phyloP scores from a whole-genome alignment of 2,113 vertebrate species.

The Proteles cristata region DNA sequence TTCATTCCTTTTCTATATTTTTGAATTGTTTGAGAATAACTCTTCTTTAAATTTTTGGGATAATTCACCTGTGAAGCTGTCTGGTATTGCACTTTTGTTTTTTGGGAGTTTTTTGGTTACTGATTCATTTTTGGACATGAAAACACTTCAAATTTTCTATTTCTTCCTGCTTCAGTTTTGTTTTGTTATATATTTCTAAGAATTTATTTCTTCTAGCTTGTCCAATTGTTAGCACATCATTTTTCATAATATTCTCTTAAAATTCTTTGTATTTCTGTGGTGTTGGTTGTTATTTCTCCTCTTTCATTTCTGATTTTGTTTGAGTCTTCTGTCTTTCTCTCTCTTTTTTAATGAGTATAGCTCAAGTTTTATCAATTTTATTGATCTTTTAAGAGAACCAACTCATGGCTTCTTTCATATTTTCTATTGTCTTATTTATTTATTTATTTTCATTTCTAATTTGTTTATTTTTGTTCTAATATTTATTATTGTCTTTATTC shows the following conservation, averaged over 20 bases:
- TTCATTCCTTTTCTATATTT: not conserved
- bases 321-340: not conserved
- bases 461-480: not conserved
- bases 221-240: not conserved
- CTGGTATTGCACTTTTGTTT: not conserved
- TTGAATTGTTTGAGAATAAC: not conserved
- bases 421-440: not conserved
- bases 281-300: not conserved
- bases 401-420: not conserved
- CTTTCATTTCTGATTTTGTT: not conserved
- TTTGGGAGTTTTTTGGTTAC: not conserved
- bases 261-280: not conserved
- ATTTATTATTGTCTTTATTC: not conserved
- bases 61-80: not conserved
- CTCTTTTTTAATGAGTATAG: not conserved
- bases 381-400: not conserved
- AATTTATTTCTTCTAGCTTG: not conserved
- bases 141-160: not conserved
- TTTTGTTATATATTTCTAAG: not conserved
- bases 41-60: not conserved
- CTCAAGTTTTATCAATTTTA: not conserved
- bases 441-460: not conserved
- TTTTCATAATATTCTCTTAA: not conserved
- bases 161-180: not conserved
- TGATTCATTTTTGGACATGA: not conserved